phyloP scores from a whole-genome alignment of 2,797 vertebrate species.

The Falco columbarius region DNA sequence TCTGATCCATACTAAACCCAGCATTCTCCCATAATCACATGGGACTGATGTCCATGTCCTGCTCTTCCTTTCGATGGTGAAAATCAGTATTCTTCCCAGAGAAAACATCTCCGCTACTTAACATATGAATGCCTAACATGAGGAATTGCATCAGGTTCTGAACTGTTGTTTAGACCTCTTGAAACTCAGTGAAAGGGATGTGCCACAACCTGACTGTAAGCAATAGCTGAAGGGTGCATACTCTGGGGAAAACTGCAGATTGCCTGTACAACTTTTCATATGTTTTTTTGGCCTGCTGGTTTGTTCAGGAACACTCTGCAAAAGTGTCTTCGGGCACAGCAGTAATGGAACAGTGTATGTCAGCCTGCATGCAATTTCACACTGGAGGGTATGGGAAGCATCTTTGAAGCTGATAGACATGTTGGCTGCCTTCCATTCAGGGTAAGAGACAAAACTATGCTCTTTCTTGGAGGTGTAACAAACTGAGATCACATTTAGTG shows the following conservation, averaged over 20 bases:
- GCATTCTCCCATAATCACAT: not conserved
- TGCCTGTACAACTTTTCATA: not conserved
- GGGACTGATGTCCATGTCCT: not conserved
- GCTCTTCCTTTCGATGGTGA: not conserved
- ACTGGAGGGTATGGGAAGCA: not conserved
- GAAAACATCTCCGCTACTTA: not conserved
- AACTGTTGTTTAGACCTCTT: not conserved
- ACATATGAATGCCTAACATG: not conserved
- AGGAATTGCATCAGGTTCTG: not conserved
- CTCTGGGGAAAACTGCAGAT: not conserved
- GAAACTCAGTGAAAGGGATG: not conserved
- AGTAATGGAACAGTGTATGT: too few species aligned
- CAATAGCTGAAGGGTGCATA: not conserved
- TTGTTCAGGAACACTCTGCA: not conserved
- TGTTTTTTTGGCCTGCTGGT: not conserved
- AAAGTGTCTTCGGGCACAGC: rapidly evolving
- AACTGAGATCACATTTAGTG: not conserved
- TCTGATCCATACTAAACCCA: not conserved
- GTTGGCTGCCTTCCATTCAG: not conserved
- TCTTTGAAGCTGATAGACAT: not conserved
- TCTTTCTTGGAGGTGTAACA: not conserved
- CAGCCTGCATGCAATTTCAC: not conserved
- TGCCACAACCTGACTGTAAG: not conserved
- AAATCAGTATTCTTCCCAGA: not conserved
- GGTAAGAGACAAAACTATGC: not conserved